phyloP scores from a whole-genome alignment of 37 sponge, comb jelly and placozoan genomes.

The Agelas oroides region DNA sequence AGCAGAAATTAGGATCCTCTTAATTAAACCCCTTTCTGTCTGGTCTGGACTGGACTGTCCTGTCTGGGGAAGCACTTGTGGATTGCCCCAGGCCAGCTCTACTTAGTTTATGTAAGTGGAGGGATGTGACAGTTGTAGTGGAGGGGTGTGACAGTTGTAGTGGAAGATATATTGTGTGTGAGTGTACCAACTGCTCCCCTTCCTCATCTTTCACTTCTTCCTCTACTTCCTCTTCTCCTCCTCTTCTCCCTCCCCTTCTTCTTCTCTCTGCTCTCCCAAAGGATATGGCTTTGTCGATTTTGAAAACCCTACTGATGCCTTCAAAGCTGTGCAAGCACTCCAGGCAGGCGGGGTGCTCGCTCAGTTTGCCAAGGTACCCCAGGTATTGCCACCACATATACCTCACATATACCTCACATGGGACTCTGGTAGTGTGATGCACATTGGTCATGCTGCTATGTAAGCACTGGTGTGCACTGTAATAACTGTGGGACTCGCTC shows the following conservation, averaged over 20 bases:
- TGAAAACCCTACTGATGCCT: conserved; percentile 83
- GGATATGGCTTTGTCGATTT: conserved; percentile 99
- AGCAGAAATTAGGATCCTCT: too few species aligned
- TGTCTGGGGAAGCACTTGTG: too few species aligned
- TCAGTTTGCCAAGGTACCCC: conserved; percentile 91
- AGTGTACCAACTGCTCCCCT: too few species aligned
- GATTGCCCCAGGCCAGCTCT: too few species aligned
- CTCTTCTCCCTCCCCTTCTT: neutral
- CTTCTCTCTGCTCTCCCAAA: conserved; percentile 10
- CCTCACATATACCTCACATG: neutral
- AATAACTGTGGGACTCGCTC: too few species aligned
- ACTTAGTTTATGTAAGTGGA: too few species aligned
- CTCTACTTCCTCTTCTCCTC: too few species aligned
- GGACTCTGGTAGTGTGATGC: neutral
- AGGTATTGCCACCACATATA: neutral
- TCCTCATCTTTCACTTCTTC: too few species aligned
- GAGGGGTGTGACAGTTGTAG: too few species aligned
- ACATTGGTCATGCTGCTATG: neutral
- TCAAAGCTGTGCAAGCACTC: conserved; percentile 75
- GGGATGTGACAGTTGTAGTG: neutral
- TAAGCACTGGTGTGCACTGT: neutral
- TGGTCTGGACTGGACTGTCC: too few species aligned
- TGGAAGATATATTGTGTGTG: too few species aligned
- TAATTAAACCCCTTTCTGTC: too few species aligned
- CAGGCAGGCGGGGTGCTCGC: conserved; percentile 72